Evolutionary conservation across 1,140 invertebrate genomes (phyloP), one percentile per base, ranked within the genome.

Genomic region (Drosophila miranda): DNA sequence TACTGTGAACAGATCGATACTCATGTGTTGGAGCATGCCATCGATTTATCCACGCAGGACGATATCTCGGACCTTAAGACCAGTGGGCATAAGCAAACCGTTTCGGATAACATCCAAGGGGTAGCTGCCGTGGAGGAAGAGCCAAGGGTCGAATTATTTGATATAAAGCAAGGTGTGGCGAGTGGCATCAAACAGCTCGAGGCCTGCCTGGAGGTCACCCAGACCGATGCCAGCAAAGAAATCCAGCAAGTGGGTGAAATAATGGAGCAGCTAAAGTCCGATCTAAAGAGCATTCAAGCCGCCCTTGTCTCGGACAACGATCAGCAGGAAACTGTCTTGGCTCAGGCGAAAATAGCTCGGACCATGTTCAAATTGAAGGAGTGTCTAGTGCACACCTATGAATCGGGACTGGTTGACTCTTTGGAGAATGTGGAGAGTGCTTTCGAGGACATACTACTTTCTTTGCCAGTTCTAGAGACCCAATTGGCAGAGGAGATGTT

Each of bases 291-390:
- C 8, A 90, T 90, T 14, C 80, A 90, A 41, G 55, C 46, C n/a
- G 53, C 75, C 1, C 62, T 90, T 1, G 50, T 58, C 13, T 44
- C 77, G n/a, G 51, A 78, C 3, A 53, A 30, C 3, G 66, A 70
- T 45, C 70, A 89, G 26, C 75, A 89, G 54, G 67, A 82, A 54
- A 61, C 70, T 2, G 77, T 86, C 1, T 46, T 89, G 57, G 72
- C 70, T 3, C 79, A 89, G 41, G 76, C 78, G 0, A 62, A 88
- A 28, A 86, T 90, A 46, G 86, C 89, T 2, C 68, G 83, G 2
- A 81, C 88, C 6, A 84, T 90, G 81, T 90, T 90, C 23, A 89
- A 75, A 48, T 43, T 90, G 7, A 90, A 90, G 68, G 89, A 90
- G 55, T 89, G 81, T 9, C 57, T 90, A 21, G 88, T 90, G 7